Evolutionary conservation across 2,888 invertebrate species (phyloP), one percentile per base, ranked within the genome.

Genomic region (Nomada fabriciana): DNA sequence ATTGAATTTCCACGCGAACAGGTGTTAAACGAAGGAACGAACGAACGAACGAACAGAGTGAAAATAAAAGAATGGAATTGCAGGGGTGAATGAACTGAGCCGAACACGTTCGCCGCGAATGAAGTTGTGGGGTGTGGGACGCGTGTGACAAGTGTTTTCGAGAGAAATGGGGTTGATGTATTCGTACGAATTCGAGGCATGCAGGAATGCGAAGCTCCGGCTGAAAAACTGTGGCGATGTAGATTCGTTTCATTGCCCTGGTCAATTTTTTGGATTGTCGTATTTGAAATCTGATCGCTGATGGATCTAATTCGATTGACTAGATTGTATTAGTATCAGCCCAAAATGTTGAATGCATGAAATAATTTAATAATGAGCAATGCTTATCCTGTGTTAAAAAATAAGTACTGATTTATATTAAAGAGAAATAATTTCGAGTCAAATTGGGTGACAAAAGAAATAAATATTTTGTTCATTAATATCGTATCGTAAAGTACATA

Each of bases 1-100:
- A 43, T n/a, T 23, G 55, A 57, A 29, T 69, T 69, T 69, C 68
- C 68, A 55, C 42, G 55, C 42, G 68, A 69, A 69, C 70, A 60
- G 70, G 60, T 70, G 70, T 60, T 70, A 60, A 70, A 60, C 47
- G 70, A 70, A 47, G 59, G 29, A 60, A 29, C 59, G 20, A 23
- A 13, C 25, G 42, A 65, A n/a, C 3, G 29, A 36, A 36, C 36
- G 36, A 36, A 36, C 36, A 36, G 20, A 20, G 10, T 50, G 50
- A 18, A 50, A 70, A 69, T 69, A 69, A 60, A 60, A 15, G 50
- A 70, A 36, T 11, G 20, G 20, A 60, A 70, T 70, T 23, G 29
- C n/a, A 20, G 43, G 10, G 29, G 25, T 20, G 25, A 69, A 70
- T 9, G 60, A 70, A 50, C 7, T 29, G 47, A 1, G 2, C 10